These are phyloP conservation scores for Babylonia areolata DNA, from an alignment of 1,140 invertebrate species.

Conservation along the genomic window DNA sequence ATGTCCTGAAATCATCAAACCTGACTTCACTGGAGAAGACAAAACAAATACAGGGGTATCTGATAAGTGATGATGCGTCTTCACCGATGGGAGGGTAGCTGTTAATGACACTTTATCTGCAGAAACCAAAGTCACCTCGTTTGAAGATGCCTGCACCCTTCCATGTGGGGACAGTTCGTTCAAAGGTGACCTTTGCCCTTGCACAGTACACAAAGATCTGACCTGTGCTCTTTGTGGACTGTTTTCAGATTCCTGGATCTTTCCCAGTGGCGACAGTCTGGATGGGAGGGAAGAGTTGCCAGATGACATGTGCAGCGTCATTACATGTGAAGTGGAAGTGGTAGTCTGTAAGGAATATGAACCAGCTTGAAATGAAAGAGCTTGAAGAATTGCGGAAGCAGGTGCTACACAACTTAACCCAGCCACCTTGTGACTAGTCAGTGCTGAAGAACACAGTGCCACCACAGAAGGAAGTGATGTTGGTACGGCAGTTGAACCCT, in stretches of 20 bases:
- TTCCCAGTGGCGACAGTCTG: neutral
- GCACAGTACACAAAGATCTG: neutral
- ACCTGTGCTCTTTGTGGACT: neutral
- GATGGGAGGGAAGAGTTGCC: neutral
- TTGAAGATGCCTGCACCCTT: neutral
- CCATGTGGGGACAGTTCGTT: neutral
- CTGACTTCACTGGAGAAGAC: neutral
- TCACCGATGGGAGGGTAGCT: neutral
- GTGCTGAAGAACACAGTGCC: neutral
- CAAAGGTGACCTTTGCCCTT: neutral
- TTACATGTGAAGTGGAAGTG: too few relatives aligned
- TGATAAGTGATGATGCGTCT: neutral
- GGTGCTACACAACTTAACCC: neutral
- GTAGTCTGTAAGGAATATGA: too few relatives aligned
- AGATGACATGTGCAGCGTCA: too few relatives aligned
- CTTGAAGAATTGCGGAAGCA: too few relatives aligned
- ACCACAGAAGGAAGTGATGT: neutral
- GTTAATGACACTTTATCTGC: neutral
- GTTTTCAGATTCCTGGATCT: neutral
- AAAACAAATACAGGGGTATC: too few relatives aligned
- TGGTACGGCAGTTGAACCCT: too few relatives aligned
- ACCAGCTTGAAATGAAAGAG: too few relatives aligned
- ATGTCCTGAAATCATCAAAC: neutral
- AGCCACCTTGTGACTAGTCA: neutral
- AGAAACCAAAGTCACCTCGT: neutral